A percentile compares a stretch with the other conserved stretches of the same genome.
Conservation (phyloP, 2,797 vertebrate genomes). For the Amblyraja radiata region DNA sequence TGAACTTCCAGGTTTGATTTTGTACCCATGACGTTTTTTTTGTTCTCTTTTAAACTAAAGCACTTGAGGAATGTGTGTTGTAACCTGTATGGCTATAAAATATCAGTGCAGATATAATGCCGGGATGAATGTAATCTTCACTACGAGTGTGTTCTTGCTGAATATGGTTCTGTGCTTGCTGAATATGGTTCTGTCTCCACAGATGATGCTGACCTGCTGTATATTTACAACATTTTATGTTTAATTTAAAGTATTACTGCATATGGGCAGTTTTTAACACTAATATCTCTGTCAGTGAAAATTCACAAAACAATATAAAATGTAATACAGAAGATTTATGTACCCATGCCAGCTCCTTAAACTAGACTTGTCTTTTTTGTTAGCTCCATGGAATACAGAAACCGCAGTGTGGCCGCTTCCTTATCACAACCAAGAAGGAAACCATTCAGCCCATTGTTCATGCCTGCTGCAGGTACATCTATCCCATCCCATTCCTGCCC, state of each 20-base stretch:
- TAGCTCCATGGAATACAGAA: neutral
- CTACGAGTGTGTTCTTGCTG: too few species aligned
- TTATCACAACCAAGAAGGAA: too few species aligned
- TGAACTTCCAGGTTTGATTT: slow-evolving; percentile 14
- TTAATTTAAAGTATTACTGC: neutral
- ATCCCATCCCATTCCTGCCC: too few species aligned
- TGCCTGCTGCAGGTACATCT: too few species aligned
- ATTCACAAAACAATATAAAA: slow-evolving; percentile 21
- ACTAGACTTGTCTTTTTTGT: neutral
- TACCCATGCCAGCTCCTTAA: neutral
- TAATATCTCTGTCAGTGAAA: neutral
- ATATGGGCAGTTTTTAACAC: slow-evolving; percentile 3
- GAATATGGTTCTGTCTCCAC: too few species aligned
- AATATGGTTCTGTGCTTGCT: too few species aligned
- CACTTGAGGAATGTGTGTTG: slow-evolving; percentile 1
- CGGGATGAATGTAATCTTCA: too few species aligned
- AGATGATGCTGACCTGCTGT: too few species aligned
- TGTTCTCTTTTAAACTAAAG: neutral
- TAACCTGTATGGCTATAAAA: neutral
- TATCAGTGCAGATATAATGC: too few species aligned
- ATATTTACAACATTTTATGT: too few species aligned
- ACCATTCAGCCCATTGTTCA: too few species aligned
- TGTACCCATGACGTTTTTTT: neutral
- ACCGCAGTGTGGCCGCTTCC: neutral
- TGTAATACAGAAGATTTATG: neutral